phyloP scores from a whole-genome alignment of 1,140 invertebrate genomes.

The Papilio polytes region DNA sequence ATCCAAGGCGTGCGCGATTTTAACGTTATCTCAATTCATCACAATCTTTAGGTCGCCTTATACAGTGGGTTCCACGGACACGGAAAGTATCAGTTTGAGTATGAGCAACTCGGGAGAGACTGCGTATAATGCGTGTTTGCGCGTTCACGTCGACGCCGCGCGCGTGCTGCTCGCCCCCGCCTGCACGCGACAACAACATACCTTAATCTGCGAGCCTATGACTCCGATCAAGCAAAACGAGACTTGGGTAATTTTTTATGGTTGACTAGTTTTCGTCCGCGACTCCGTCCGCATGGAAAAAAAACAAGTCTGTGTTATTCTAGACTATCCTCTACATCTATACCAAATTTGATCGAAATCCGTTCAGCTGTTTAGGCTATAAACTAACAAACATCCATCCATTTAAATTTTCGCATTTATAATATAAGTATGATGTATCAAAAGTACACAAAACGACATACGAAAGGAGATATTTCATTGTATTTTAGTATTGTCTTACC shows the following conservation, averaged over 20 bases:
- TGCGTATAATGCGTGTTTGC: conserved; percentile 15
- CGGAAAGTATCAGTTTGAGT: neutral
- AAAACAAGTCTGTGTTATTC: too few species aligned
- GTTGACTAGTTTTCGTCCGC: too few species aligned
- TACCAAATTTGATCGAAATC: too few species aligned
- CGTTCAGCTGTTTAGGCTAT: too few species aligned
- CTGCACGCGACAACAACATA: neutral
- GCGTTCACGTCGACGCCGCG: neutral
- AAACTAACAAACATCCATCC: too few species aligned
- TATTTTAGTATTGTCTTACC: too few species aligned
- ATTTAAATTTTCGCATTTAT: too few species aligned
- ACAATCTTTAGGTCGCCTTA: conserved; percentile 2
- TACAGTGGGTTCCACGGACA: conserved; percentile 12
- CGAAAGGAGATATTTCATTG: neutral
- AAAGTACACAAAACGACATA: neutral
- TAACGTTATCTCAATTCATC: neutral
- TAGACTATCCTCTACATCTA: too few species aligned
- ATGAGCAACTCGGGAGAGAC: conserved; percentile 18
- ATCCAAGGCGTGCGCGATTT: too few species aligned
- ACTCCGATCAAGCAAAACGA: neutral
- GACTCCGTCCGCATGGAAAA: too few species aligned
- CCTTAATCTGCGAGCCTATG: neutral
- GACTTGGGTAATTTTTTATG: conserved; percentile 14
- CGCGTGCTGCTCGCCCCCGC: neutral
- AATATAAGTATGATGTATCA: too few species aligned